Conservation (phyloP, 2,113 vertebrate species). For the Anhinga rufa region DNA sequence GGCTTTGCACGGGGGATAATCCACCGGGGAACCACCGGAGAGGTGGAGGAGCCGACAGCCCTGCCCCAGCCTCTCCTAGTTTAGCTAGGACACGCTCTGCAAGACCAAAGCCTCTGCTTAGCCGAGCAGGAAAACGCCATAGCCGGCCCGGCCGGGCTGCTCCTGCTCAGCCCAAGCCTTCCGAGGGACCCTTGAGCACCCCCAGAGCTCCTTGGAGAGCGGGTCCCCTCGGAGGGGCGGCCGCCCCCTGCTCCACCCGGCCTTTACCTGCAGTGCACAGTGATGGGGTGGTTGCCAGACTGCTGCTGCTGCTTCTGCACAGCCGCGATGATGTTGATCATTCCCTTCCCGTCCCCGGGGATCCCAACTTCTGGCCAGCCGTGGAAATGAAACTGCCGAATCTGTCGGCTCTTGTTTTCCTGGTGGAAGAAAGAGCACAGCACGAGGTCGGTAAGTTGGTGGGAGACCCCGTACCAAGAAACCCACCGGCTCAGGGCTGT, state of each 20-base stretch:
- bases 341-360: conserved; percentile 93
- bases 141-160: background rate
- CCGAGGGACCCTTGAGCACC: background rate
- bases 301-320: conserved; percentile 99
- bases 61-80: background rate
- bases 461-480: background rate
- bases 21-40: fast-evolving
- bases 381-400: conserved; percentile 97
- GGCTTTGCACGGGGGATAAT: background rate
- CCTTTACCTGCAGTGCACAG: conserved; percentile 95
- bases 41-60: background rate
- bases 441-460: background rate
- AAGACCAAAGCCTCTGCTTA: background rate
- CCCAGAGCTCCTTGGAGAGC: background rate
- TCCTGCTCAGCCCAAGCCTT: background rate
- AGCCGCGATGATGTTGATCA: conserved; percentile 97
- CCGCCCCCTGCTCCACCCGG: background rate
- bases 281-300: conserved; percentile 98
- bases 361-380: conserved; percentile 98
- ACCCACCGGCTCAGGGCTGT: background rate
- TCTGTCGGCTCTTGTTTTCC: conserved; percentile 94
- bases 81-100: background rate
- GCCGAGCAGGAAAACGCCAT: background rate
- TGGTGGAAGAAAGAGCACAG: conserved; percentile 33
- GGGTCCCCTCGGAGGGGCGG: background rate